Conservation (phyloP, 2,888 invertebrate species). For the Allacma fusca region DNA sequence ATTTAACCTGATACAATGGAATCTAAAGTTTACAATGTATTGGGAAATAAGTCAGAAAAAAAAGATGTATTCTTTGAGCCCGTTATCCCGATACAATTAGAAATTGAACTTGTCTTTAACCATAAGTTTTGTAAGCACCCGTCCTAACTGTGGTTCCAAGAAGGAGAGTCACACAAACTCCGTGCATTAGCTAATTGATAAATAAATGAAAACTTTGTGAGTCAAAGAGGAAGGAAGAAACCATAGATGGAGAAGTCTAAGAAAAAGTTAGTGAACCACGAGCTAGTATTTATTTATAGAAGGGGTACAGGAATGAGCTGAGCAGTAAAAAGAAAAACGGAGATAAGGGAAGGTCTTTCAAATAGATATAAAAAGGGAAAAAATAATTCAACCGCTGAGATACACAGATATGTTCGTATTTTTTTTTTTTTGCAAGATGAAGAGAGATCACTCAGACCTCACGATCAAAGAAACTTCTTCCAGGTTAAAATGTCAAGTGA, state of each 20-base stretch:
- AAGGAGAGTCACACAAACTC: neutral
- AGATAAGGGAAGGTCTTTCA: too few species aligned
- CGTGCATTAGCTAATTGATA: constrained; percentile 20
- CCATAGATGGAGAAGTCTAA: neutral
- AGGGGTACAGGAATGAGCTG: too few species aligned
- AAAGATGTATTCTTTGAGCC: neutral
- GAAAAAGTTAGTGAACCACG: too few species aligned
- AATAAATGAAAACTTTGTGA: constrained; percentile 8
- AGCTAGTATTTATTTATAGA: too few species aligned
- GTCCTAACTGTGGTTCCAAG: neutral
- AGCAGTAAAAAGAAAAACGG: too few species aligned
- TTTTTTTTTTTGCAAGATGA: neutral
- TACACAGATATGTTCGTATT: neutral
- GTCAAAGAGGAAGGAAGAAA: constrained; percentile 2
- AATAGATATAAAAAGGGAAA: neutral
- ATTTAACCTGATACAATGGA: too few species aligned
- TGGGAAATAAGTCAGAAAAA: too few species aligned
- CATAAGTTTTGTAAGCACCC: neutral
- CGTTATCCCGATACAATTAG: neutral
- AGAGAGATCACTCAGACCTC: constrained; percentile 26
- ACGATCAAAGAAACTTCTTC: constrained; percentile 40
- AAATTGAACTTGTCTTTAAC: neutral
- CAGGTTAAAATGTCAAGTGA: constrained; percentile 41
- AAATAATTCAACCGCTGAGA: neutral
- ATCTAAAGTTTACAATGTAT: too few species aligned